Percentiles rank a stretch among this genome's conserved stretches.
Conservation (phyloP, 1,140 invertebrate species). For the Leptestheria dahalacensis region DNA sequence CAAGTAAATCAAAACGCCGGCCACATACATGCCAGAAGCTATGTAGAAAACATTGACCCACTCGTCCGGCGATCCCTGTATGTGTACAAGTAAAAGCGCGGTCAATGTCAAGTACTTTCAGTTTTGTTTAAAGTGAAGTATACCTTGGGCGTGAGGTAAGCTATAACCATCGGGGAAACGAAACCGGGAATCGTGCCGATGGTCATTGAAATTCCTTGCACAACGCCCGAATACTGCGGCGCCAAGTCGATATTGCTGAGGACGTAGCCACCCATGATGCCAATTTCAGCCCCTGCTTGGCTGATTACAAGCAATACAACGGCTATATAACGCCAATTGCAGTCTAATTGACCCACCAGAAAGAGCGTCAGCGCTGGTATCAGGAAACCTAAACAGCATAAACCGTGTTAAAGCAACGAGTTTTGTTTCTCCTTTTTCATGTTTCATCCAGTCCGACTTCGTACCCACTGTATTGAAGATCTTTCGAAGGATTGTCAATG, state of each 20-base stretch:
- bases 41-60: constrained; percentile 26
- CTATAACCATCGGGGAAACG: constrained; percentile 21
- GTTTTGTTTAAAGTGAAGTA: constrained; percentile 5
- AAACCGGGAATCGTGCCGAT: constrained; percentile 27
- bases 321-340: constrained; percentile 17
- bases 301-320: constrained; percentile 19
- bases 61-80: constrained; percentile 23
- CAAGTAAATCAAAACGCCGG: constrained; percentile 29
- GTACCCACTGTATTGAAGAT: constrained; percentile 24
- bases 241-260: constrained; percentile 24
- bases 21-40: constrained; percentile 21
- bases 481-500: constrained; percentile 22
- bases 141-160: constrained; percentile 22
- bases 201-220: constrained; percentile 24
- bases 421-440: too few relatives aligned
- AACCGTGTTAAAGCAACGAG: constrained; percentile 8
- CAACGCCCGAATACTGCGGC: constrained; percentile 24
- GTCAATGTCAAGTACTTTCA: background rate
- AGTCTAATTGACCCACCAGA: constrained; percentile 16
- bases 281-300: constrained; percentile 20
- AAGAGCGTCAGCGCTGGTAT: constrained; percentile 17
- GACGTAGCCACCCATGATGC: constrained; percentile 24
- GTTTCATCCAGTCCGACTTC: too few relatives aligned
- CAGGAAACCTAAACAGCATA: constrained; percentile 20
- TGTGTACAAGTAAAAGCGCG: constrained; percentile 13